phyloP scores from a whole-genome alignment of 2,113 vertebrate genomes.

The Poeciliopsis retropinna region DNA sequence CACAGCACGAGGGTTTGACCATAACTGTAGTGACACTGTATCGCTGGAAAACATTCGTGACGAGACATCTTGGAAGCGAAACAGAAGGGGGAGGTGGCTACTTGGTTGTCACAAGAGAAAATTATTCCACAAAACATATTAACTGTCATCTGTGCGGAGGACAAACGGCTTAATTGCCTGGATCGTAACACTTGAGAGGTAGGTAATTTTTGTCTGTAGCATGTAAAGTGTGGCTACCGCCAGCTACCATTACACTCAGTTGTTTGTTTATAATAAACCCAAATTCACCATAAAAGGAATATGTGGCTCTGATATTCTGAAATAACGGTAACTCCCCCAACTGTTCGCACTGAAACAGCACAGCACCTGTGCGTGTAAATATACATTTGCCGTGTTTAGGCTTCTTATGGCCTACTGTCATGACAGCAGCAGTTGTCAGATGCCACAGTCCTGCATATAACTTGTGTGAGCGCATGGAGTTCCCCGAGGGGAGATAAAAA shows the following conservation, averaged over 20 bases:
- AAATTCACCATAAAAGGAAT: conserved; percentile 45
- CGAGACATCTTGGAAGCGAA: not conserved
- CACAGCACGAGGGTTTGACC: not conserved
- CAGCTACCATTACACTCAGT: not conserved
- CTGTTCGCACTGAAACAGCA: not conserved
- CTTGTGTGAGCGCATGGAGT: conserved; percentile 43
- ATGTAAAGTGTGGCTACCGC: not conserved
- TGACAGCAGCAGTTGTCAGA: conserved; percentile 72
- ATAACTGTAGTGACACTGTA: not conserved
- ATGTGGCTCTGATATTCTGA: conserved; percentile 1
- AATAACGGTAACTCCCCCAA: not conserved
- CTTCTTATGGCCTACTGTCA: conserved; percentile 33
- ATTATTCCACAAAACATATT: conserved; percentile 7
- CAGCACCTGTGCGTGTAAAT: conserved; percentile 22
- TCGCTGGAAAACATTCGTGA: not conserved
- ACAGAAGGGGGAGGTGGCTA: conserved; percentile 18
- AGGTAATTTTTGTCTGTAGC: conserved; percentile 16
- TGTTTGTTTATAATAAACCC: not conserved
- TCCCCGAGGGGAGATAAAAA: conserved; percentile 28
- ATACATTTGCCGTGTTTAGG: conserved; percentile 25
- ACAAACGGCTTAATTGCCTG: conserved; percentile 22
- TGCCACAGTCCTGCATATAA: conserved; percentile 73
- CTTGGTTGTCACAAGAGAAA: conserved; percentile 26
- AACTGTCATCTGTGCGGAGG: conserved; percentile 17
- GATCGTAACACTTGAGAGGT: conserved; percentile 46